Evolutionary conservation across 2,797 vertebrate species (phyloP).

Genomic region (Melanotaenia trifasciata): DNA sequence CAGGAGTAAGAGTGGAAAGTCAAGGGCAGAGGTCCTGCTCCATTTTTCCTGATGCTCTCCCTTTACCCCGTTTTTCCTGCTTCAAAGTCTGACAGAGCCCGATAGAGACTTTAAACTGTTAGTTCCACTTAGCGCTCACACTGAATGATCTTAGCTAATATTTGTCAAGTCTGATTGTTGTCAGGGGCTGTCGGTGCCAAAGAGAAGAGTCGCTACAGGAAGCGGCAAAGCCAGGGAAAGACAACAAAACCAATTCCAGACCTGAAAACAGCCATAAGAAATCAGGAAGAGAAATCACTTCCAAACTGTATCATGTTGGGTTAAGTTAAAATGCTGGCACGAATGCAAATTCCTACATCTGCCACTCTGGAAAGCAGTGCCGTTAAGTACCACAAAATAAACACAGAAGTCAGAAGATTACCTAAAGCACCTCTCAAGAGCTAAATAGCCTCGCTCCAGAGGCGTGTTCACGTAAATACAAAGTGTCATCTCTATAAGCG

Average conservation of each 20-base stretch:
- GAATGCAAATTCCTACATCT: constrained; percentile 21
- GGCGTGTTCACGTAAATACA: constrained; percentile 64
- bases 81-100: constrained; percentile 19
- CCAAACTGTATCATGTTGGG: not conserved
- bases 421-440: constrained; percentile 19
- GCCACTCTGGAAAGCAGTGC: constrained; percentile 4
- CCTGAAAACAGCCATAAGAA: constrained; percentile 5
- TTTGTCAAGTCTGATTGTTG: constrained; percentile 52
- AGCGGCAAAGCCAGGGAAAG: constrained; percentile 5
- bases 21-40: constrained; percentile 42
- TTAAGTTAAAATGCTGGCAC: not conserved
- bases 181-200: constrained; percentile 40
- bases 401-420: constrained; percentile 33
- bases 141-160: constrained; percentile 47
- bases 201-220: constrained; percentile 18
- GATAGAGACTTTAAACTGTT: constrained; percentile 37
- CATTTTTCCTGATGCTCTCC: constrained; percentile 42
- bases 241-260: constrained; percentile 18
- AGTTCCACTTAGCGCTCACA: constrained; percentile 45
- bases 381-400: constrained; percentile 34
- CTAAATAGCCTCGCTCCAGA: constrained; percentile 47
- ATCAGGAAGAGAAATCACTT: constrained; percentile 9
- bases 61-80: constrained; percentile 24
- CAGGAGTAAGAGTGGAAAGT: constrained; percentile 31
- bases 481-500: constrained; percentile 69